Evolutionary conservation across 2,888 invertebrate genomes (phyloP).

Genomic region (Drosophila paramelanica): DNA sequence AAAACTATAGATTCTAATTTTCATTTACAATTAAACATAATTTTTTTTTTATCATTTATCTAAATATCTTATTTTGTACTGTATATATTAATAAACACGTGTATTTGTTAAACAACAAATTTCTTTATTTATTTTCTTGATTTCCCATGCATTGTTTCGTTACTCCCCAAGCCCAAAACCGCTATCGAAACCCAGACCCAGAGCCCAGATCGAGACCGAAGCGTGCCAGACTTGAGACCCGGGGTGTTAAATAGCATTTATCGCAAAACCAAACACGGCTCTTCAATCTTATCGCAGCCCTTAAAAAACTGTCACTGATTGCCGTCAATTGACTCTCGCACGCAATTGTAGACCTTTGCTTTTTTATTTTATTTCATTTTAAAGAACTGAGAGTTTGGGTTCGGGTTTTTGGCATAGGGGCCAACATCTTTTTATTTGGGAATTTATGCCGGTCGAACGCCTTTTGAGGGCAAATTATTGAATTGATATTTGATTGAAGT

Average conservation of each 20-base stretch:
- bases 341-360: conserved; percentile 48
- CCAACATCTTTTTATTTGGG: conserved; percentile 15
- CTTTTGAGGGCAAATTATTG: conserved; percentile 62
- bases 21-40: conserved; percentile 49
- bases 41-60: conserved; percentile 47
- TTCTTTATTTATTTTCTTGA: conserved; percentile 33
- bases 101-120: conserved; percentile 59
- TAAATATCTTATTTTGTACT: conserved; percentile 47
- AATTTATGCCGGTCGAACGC: conserved; percentile 73
- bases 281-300: conserved; percentile 60
- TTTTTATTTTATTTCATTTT: conserved; percentile 26
- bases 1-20: conserved; percentile 51
- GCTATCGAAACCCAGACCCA: background rate
- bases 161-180: conserved; percentile 4
- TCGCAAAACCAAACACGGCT: conserved; percentile 15
- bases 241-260: conserved; percentile 20
- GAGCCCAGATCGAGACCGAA: background rate
- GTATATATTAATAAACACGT: conserved; percentile 60
- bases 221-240: conserved; percentile 49
- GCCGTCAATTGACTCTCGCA: conserved; percentile 49
- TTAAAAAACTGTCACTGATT: conserved; percentile 64
- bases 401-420: conserved; percentile 56
- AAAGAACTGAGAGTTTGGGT: conserved; percentile 34
- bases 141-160: conserved; percentile 12
- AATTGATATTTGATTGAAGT: conserved; percentile 68